A percentile compares a stretch with the other conserved stretches of the same genome.
These are phyloP conservation scores for Hypercompe scribonia DNA, from an alignment of 2,888 invertebrate genomes.

Conservation along the genomic window DNA sequence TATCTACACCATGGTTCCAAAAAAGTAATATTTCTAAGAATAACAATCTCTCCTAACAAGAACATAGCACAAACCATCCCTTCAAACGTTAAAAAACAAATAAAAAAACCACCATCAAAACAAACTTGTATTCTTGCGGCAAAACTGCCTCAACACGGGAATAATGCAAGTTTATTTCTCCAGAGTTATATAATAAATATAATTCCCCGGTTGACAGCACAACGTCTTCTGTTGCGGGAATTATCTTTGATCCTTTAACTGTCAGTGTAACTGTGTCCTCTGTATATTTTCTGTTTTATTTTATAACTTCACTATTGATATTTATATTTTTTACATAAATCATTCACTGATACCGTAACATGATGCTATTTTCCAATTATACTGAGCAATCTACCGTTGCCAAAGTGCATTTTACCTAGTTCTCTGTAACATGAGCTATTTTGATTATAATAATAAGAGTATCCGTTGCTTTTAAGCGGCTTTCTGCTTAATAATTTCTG, in stretches of 20 bases:
- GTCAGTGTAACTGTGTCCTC: not conserved
- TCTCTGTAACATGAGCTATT: too few relatives aligned
- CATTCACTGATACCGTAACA: too few relatives aligned
- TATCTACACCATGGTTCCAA: slow-evolving; percentile 14
- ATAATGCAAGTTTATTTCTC: not conserved
- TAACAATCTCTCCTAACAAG: not conserved
- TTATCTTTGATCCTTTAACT: not conserved
- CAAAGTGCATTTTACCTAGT: too few relatives aligned
- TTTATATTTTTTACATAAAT: too few relatives aligned
- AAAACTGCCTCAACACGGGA: not conserved
- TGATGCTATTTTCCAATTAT: too few relatives aligned
- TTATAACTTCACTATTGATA: too few relatives aligned
- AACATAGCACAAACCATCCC: not conserved
- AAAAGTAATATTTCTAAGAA: not conserved
- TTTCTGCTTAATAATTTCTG: too few relatives aligned
- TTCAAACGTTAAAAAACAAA: not conserved
- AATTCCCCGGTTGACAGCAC: not conserved
- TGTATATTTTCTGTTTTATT: not conserved
- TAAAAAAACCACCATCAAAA: not conserved
- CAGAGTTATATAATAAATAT: not conserved
- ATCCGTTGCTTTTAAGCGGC: too few relatives aligned
- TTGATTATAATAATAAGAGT: too few relatives aligned
- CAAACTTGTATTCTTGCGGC: not conserved
- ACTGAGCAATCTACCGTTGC: too few relatives aligned
- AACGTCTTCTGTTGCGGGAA: not conserved